Base-by-base conservation (phyloP, 2,113 vertebrate genomes). In the Hymenochirus boettgeri region DNA sequence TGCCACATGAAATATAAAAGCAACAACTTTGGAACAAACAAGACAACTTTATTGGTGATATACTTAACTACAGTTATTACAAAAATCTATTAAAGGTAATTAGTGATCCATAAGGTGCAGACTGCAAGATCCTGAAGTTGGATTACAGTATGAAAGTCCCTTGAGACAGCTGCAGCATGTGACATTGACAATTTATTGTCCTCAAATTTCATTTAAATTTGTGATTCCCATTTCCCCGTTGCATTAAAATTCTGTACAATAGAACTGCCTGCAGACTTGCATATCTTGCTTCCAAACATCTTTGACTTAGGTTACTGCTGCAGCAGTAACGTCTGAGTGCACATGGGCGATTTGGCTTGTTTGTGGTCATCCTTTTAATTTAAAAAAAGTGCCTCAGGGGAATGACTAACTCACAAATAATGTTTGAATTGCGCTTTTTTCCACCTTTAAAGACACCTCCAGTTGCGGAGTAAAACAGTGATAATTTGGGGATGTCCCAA, bases 31-130 rank as follows among this genome's bases (percentile, higher is more conserved):
- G 80, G 79, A 88, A 89, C 87, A 77, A 86, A 77, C 86, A 94
- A 91, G 93, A 83, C 88, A 87, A 92, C 85, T 98, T 97, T 96
- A 98, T 96, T 97, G 87, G 85, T 89, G 89, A 93, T 92, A 92
- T 88, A 94, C 83, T 90, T 77, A 80, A 89, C 92, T 97, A 98
- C 92, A 93, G 89, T 92, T 89, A 87, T 88, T 87, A 87, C 76
- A 81, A 88, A 83, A 85, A 62, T 42, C 72, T 75, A 83, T 82
- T 82, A 82, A 91, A 91, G 86, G 86, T 89, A 83, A n/a, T 89
- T 81, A 81, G 87, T 91, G 92, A 92, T 88, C 89, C 87, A 83
- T 92, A 90, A 92, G 93, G 92, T 92, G 93, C 93, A 86, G 90
- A 86, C 86, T 80, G 86, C 88, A 85, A 82, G 86, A 79, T 86